Evolutionary conservation across 2,888 invertebrate species (phyloP).

Genomic region (Caenorhabditis zanzibari): DNA sequence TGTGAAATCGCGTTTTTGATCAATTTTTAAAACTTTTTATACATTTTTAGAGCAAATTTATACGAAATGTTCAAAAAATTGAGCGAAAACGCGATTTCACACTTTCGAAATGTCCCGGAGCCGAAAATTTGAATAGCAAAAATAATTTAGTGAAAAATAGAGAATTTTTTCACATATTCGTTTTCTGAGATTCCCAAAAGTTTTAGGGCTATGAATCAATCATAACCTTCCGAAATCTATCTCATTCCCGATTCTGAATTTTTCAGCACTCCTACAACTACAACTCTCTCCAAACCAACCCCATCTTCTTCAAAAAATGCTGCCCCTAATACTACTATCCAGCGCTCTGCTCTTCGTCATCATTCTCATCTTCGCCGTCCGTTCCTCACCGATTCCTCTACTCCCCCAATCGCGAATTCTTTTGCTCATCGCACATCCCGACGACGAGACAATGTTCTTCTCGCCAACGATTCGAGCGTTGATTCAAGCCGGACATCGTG

Average conservation of each 20-base stretch:
- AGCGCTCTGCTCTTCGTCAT: conserved; percentile 65
- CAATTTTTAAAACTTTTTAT: too few relatives aligned
- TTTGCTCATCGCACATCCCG: conserved; percentile 95
- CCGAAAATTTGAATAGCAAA: too few relatives aligned
- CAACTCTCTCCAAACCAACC: background rate
- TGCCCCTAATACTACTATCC: conserved; percentile 57
- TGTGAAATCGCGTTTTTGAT: too few relatives aligned
- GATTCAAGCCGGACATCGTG: conserved; percentile 61
- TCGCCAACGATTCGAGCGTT: conserved; percentile 87
- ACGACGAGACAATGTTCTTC: conserved; percentile 99
- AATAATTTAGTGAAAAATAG: too few relatives aligned
- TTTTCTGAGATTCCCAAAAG: too few relatives aligned
- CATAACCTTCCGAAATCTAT: too few relatives aligned
- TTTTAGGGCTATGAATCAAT: too few relatives aligned
- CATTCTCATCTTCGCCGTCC: conserved; percentile 69
- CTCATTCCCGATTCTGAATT: background rate
- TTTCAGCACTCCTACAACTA: background rate
- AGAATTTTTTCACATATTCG: too few relatives aligned
- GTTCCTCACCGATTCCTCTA: conserved; percentile 59
- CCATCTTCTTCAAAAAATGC: conserved; percentile 42
- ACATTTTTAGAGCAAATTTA: too few relatives aligned
- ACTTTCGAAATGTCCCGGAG: too few relatives aligned
- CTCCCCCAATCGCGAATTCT: conserved; percentile 85
- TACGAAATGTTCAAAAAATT: too few relatives aligned
- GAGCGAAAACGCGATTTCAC: too few relatives aligned